Conservation (phyloP, 2,797 vertebrate species). For the Natrix natrix region DNA sequence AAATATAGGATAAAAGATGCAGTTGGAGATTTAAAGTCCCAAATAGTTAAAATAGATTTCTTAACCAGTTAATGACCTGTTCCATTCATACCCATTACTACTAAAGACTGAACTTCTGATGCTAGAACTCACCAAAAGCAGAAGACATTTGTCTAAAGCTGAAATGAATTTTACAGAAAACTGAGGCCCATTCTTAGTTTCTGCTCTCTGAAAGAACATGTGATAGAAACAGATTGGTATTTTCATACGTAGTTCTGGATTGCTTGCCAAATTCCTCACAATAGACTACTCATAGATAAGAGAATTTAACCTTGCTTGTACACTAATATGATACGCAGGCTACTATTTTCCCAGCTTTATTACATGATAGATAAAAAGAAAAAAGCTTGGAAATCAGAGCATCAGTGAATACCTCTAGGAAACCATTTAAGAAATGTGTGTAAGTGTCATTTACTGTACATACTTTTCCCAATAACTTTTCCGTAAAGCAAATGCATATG, state of each 20-base stretch:
- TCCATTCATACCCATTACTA: not conserved
- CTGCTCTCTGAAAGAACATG: not conserved
- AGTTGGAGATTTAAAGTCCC: constrained; percentile 54
- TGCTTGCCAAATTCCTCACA: not conserved
- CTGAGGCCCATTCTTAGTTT: not conserved
- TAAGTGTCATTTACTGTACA: not conserved
- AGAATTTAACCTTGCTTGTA: not conserved
- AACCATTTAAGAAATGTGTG: not conserved
- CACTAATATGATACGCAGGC: not conserved
- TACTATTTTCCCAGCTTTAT: not conserved
- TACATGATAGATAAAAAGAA: not conserved
- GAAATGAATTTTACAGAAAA: not conserved
- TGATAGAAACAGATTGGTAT: not conserved
- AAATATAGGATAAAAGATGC: constrained; percentile 51
- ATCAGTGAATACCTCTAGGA: not conserved
- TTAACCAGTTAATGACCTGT: not conserved
- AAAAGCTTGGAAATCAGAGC: not conserved
- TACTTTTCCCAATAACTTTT: not conserved
- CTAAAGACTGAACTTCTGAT: not conserved
- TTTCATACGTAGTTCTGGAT: not conserved
- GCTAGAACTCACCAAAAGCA: not conserved
- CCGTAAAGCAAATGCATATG: not conserved
- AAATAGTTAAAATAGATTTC: constrained; percentile 23
- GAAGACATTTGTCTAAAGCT: not conserved
- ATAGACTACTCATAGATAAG: not conserved